Evolutionary conservation across 1,140 invertebrate genomes (phyloP), one percentile per base, ranked within the genome.

Genomic region (Amphibalanus amphitrite): DNA sequence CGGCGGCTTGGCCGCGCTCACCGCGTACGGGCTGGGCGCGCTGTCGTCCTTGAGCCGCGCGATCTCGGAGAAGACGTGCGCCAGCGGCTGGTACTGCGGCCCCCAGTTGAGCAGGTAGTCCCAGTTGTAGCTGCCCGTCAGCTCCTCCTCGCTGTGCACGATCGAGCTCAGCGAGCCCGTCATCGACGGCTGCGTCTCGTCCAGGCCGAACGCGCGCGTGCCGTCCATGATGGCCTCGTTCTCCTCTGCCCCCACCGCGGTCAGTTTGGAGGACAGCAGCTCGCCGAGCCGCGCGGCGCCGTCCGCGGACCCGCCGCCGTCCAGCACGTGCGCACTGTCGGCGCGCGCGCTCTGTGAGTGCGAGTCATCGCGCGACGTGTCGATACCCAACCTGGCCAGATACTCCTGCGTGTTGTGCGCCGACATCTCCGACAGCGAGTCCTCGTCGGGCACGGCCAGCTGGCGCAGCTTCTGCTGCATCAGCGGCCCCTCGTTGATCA

Each of bases 71-170:
- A 98, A 98, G 3, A 98, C 94, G 78, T 97, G 93, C 38, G 95
- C 94, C 75, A 98, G 80, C 0, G 95, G 94, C 80, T 97, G 95
- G 79, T 97, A 98, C 79, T 97, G 94, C 0, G 95, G 95, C 20
- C 94, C 93, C 95, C 95, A 98, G 79, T 97, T 93, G 13, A 97
- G 82, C 33, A 98, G 83, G 80, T 98, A 98, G 77, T 98, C 95
- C 95, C 95, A 98, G 80, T 97, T 97, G 80, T 98, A 98, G 76
- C 93, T 97, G n/a, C 94, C 95, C 0, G 92, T 93, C 59, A 97
- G 82, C 80, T 97, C 94, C 82, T 97, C 95, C 77, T 85, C 84
- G 79, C 92, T 95, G 82, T 97, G 94, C 69, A 97, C 93, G 73
- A 97, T 96, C 28, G 92, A 96, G 80, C 93, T 96, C 4, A 97